Evolutionary conservation across 2,888 invertebrate species (phyloP).

Genomic region (Hyposoter didymator): DNA sequence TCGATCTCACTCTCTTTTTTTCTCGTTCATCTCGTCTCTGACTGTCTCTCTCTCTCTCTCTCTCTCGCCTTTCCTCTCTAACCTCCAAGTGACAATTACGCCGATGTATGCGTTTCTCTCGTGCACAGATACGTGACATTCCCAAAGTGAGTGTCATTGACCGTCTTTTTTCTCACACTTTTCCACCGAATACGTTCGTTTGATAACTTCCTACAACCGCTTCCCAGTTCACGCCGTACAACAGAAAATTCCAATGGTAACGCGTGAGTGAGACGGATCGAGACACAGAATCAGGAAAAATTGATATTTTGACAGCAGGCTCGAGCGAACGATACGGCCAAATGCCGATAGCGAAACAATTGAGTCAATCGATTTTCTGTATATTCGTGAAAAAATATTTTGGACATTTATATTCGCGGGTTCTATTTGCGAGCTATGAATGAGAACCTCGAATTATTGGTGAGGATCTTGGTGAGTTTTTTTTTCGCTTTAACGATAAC

Average conservation of each 20-base stretch:
- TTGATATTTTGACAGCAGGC: not conserved
- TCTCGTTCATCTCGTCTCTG: not conserved
- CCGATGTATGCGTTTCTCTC: constrained; percentile 5
- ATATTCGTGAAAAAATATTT: not conserved
- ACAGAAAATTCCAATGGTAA: not conserved
- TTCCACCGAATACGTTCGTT: not conserved
- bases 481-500: constrained; percentile 81
- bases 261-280: not conserved
- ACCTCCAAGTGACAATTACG: constrained; percentile 44
- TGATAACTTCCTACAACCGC: not conserved
- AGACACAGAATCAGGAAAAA: not conserved
- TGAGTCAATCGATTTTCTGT: not conserved
- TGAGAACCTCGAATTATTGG: constrained; percentile 78
- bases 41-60: not conserved
- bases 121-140: constrained; percentile 4
- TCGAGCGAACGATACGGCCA: not conserved
- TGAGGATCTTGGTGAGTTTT: constrained; percentile 73
- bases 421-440: constrained; percentile 35
- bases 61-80: not conserved
- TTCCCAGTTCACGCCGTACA: not conserved
- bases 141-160: constrained; percentile 25
- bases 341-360: not conserved
- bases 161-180: constrained; percentile 1
- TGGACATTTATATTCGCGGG: not conserved
- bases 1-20: constrained; percentile 21